These are phyloP conservation scores for Aramus guarauna DNA, from an alignment of 2,113 vertebrate genomes.

Conservation along the genomic window DNA sequence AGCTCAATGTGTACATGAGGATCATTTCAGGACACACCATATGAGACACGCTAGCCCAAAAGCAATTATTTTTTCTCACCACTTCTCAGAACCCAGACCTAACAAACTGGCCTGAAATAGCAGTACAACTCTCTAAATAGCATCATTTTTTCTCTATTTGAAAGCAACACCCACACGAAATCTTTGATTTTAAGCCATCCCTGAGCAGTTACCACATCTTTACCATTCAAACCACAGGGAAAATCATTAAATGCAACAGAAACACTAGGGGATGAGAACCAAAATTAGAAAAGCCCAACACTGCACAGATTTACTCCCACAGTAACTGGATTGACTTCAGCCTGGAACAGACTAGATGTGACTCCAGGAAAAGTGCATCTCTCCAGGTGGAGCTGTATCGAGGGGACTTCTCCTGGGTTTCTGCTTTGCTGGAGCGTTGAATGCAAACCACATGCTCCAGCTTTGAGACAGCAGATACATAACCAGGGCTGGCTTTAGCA, in stretches of 20 bases:
- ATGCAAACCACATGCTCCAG: not conserved
- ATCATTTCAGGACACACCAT: constrained; percentile 45
- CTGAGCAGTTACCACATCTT: not conserved
- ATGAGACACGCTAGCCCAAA: not conserved
- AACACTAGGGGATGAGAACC: not conserved
- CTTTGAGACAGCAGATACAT: not conserved
- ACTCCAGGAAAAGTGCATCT: not conserved
- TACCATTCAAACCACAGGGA: constrained; percentile 33
- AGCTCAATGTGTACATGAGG: not conserved
- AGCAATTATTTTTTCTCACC: constrained; percentile 40
- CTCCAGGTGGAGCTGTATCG: not conserved
- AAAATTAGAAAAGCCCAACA: not conserved
- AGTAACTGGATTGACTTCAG: not conserved
- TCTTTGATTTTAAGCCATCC: constrained; percentile 48
- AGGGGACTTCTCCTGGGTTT: not conserved
- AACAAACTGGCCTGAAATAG: constrained; percentile 47
- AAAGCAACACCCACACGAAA: constrained; percentile 18
- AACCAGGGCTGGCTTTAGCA: not conserved
- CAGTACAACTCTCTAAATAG: constrained; percentile 7
- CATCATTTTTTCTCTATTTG: not conserved
- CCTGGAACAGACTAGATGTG: not conserved
- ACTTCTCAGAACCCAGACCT: constrained; percentile 31
- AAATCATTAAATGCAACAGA: constrained; percentile 20
- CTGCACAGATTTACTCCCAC: not conserved
- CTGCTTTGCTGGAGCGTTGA: not conserved